Evolutionary conservation across 2,113 vertebrate genomes (phyloP), one percentile per base, ranked within the genome.

Genomic region (Calyptommatus sinebrachiatus): DNA sequence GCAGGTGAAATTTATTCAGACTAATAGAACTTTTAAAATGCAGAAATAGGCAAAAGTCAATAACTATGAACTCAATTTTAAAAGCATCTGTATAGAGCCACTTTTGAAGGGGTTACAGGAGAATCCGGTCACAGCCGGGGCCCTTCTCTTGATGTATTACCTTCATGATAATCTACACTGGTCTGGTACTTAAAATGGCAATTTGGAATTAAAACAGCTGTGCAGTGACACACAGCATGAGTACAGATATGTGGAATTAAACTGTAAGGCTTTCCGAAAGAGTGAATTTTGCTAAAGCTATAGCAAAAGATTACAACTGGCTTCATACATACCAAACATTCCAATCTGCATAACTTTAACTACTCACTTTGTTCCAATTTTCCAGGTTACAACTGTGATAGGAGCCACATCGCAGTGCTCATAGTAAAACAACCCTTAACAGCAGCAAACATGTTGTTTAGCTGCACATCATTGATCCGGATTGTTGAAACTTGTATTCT

Each of bases 101-200:
- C 35, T 57, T 78, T n/a, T 57, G 50, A 14, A 20, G 48, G 48
- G 7, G 10, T 16, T 60, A 26, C 48, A 53, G n/a, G 22, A 16
- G 29, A 53, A 29, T 22, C 18, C 28, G 26, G 5, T 45, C 24
- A 14, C 16, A 2, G 21, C 22, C 69, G 60, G 1, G 57, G 50
- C 14, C 31, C 31, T 35, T 45, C 24, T 66, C 60, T 22, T 78
- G 66, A 41, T 69, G 29, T 60, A 61, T n/a, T 57, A 69, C 66
- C 48, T 35, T 57, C 53, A 69, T 10, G 46, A 66, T 78, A 69
- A 69, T 61, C 72, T 74, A 22, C 35, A 70, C 9, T 69, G 41
- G 65, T 69, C 35, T 80, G 31, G 63, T 20, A 76, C 46, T 71
- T 73, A 81, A n/a, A 50, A 29, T 29, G 62, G 14, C 83, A 73